Percentiles rank a stretch among this genome's conserved stretches.
Evolutionary conservation across 2,113 vertebrate genomes (phyloP).

Genomic region (Ophthalmolycus amberensis): DNA sequence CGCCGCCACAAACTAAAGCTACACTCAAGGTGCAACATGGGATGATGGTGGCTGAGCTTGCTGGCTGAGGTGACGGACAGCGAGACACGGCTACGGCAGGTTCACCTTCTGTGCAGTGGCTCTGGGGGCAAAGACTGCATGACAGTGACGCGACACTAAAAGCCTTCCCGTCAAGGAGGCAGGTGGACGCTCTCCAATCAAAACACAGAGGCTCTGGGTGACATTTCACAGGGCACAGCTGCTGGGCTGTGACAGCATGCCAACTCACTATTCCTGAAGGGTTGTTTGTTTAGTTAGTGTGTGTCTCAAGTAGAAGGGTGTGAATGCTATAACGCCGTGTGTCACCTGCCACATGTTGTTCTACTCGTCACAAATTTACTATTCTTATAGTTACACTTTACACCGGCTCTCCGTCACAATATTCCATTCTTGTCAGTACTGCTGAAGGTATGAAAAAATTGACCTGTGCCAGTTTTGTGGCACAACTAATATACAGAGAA

Average conservation of each 20-base stretch:
- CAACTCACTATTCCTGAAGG: conserved; percentile 81
- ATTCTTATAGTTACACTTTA: conserved; percentile 56
- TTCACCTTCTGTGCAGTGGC: conserved; percentile 80
- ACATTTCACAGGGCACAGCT: conserved; percentile 85
- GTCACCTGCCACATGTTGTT: conserved; percentile 33
- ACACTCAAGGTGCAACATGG: conserved; percentile 56
- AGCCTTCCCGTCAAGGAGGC: conserved; percentile 79
- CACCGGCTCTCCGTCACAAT: conserved; percentile 8
- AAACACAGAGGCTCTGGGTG: conserved; percentile 75
- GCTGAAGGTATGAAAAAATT: conserved; percentile 12
- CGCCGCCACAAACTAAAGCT: conserved; percentile 58
- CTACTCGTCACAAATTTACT: conserved; percentile 57
- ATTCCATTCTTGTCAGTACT: conserved; percentile 16
- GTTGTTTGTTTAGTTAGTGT: conserved; percentile 76
- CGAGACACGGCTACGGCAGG: conserved; percentile 62
- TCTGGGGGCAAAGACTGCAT: conserved; percentile 73
- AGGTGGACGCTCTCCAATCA: conserved; percentile 79
- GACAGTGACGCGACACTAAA: conserved; percentile 85
- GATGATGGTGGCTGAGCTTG: conserved; percentile 38
- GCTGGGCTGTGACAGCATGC: conserved; percentile 79
- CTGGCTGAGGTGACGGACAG: conserved; percentile 73
- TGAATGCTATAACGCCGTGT: conserved; percentile 35
- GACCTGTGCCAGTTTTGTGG: conserved; percentile 9
- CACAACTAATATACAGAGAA: conserved; percentile 12
- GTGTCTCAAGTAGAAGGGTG: conserved; percentile 44